phyloP scores from a whole-genome alignment of 2,113 vertebrate genomes.

The Eclectus roratus region DNA sequence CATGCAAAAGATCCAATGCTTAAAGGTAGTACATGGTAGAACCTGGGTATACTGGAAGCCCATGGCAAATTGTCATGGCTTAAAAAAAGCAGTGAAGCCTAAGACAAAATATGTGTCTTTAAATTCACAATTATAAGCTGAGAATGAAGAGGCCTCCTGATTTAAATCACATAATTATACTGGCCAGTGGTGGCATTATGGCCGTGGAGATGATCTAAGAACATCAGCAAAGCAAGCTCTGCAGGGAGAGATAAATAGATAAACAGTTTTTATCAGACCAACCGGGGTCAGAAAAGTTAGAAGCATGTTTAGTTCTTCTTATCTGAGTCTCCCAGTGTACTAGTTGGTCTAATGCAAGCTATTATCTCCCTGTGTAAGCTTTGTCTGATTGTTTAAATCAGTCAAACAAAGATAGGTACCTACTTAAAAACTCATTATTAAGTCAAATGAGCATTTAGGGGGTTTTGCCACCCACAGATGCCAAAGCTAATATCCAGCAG shows the following conservation, averaged over 20 bases:
- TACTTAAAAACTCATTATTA: conserved; percentile 51
- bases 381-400: conserved; percentile 52
- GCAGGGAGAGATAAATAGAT: background rate
- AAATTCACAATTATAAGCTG: background rate
- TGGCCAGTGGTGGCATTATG: background rate
- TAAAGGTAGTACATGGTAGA: background rate
- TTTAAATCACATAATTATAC: background rate
- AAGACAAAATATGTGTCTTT: background rate
- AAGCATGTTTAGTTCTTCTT: background rate
- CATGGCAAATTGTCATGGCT: background rate
- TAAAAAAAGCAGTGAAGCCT: background rate
- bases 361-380: conserved; percentile 45
- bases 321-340: conserved; percentile 4
- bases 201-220: background rate
- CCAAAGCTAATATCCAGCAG: conserved; percentile 60
- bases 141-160: background rate
- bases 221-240: background rate
- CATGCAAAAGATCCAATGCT: background rate
- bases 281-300: conserved; percentile 4
- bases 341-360: conserved; percentile 8
- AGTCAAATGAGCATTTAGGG: conserved; percentile 57
- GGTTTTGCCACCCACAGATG: conserved; percentile 47
- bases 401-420: conserved; percentile 51
- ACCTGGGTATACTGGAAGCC: background rate
- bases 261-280: background rate